Evolutionary conservation across 2,113 vertebrate genomes (phyloP), one percentile per base, ranked within the genome.

Genomic region (Platycercus adscitus): DNA sequence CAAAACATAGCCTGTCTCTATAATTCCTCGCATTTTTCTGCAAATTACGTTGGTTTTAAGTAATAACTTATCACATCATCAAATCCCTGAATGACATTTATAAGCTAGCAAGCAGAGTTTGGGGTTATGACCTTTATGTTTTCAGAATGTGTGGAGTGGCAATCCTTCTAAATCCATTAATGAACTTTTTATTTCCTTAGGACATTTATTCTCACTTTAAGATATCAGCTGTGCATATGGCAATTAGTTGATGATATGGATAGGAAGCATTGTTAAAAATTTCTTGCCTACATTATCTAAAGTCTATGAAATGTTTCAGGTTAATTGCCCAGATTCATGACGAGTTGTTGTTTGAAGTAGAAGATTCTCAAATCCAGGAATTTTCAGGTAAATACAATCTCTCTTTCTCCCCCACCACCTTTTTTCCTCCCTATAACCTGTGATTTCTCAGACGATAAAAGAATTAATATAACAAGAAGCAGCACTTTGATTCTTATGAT

Each of bases 301-400:
- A 76, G 23, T 44, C 35, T 90, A 69, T 72, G 53, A 28, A 78
- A 58, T 83, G 52, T 93, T 97, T 60, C 89, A 99, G 99, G 95
- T 95, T 99, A 92, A 95, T 99, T 15, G 99, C 99, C 50, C 99
- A 99, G 88, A 99, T 99, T 79, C 99, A 99, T 3, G 99, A 99
- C 8, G 99, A 99, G 91, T 98, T 99, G 35, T 97, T 99, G 50
- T 99, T 99, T 94, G 99, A 99, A 90, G 99, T 99, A 88, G 98
- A 99, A 91, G 98, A 99, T 71, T 83, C 98, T 4, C 99, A 99
- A 95, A 65, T 99, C 29, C 88, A 98, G 7, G 97, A 98, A 80
- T 99, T 99, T 96, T 98, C 99, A 98, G 98, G 99, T 99, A 64
- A 97, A 93, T 79, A 47, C 7, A 44, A 49, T 56, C 44, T 83